Percentiles rank a stretch among this genome's conserved stretches.
These are phyloP conservation scores for Tachyglossus aculeatus DNA, from an alignment of 2,797 vertebrate genomes.

Conservation along the genomic window DNA sequence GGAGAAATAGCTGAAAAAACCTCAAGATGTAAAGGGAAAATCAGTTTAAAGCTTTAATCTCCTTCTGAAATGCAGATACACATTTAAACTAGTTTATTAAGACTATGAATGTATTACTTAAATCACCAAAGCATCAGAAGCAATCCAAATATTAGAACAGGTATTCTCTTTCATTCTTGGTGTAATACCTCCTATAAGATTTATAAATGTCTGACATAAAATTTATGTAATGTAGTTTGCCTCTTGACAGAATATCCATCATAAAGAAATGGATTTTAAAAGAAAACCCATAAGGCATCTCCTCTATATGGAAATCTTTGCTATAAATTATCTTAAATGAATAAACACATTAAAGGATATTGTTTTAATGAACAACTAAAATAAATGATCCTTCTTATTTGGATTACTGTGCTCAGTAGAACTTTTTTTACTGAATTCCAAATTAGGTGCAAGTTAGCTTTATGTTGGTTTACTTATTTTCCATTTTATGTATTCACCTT, in stretches of 20 bases:
- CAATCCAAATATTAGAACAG: background rate
- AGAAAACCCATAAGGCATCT: slow-evolving; percentile 22
- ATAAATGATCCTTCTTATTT: slow-evolving; percentile 37
- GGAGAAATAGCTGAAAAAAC: too few relatives aligned
- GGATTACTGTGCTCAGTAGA: slow-evolving; percentile 19
- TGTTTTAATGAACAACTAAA: slow-evolving; percentile 34
- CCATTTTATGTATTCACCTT: slow-evolving; percentile 35
- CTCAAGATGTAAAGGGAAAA: slow-evolving; percentile 25
- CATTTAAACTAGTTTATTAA: slow-evolving; percentile 40
- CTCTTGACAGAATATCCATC: slow-evolving; percentile 31
- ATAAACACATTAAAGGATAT: background rate
- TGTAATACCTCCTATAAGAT: slow-evolving; percentile 48
- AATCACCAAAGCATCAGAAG: slow-evolving; percentile 1
- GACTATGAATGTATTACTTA: slow-evolving; percentile 27
- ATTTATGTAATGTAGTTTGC: slow-evolving; percentile 40
- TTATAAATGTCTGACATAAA: slow-evolving; percentile 5
- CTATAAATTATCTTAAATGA: slow-evolving; percentile 29
- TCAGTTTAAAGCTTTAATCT: slow-evolving; percentile 1
- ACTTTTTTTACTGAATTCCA: slow-evolving; percentile 39
- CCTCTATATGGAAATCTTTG: slow-evolving; percentile 29
- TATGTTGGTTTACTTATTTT: slow-evolving; percentile 35
- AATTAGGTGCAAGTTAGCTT: slow-evolving; percentile 27
- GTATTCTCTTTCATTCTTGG: slow-evolving; percentile 15
- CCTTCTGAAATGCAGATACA: slow-evolving; percentile 32
- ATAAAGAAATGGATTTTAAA: slow-evolving; percentile 14